Evolutionary conservation across 1,140 invertebrate genomes (phyloP).

Genomic region (Trachelipus rathkii): DNA sequence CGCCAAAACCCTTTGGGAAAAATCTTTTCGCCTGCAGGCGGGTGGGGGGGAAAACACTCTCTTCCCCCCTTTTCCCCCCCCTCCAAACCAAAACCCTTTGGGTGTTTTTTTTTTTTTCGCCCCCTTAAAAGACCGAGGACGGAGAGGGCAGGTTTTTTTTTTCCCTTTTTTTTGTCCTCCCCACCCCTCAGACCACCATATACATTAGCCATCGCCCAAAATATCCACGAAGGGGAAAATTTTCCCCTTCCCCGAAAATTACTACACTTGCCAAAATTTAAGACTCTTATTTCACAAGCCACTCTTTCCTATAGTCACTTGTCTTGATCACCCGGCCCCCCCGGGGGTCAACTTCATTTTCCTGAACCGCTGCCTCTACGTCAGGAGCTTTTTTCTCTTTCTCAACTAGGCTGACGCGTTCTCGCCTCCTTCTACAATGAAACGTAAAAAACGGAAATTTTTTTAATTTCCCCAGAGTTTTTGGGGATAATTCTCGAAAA

Average conservation of each 20-base stretch:
- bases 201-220: constrained; percentile 3
- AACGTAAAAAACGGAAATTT: too few species aligned
- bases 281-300: not conserved
- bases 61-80: too few species aligned
- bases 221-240: not conserved
- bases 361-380: constrained; percentile 32
- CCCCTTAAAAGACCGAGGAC: too few species aligned
- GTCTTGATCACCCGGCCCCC: not conserved
- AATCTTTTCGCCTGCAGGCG: too few species aligned
- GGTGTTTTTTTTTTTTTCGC: too few species aligned
- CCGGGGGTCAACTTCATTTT: constrained; percentile 33
- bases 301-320: not conserved
- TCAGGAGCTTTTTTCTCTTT: constrained; percentile 30
- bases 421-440: constrained; percentile 36
- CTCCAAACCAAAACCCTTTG: too few species aligned
- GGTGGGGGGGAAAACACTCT: too few species aligned
- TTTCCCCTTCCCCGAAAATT: not conserved
- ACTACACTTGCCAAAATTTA: not conserved
- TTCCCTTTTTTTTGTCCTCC: too few species aligned
- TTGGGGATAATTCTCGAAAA: too few species aligned
- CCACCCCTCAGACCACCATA: constrained; percentile 6
- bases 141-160: too few species aligned
- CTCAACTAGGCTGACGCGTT: constrained; percentile 25
- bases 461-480: too few species aligned
- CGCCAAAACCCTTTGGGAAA: too few species aligned